Base-by-base conservation (phyloP, 1,140 invertebrate species). In the Drosophila mojavensis region DNA sequence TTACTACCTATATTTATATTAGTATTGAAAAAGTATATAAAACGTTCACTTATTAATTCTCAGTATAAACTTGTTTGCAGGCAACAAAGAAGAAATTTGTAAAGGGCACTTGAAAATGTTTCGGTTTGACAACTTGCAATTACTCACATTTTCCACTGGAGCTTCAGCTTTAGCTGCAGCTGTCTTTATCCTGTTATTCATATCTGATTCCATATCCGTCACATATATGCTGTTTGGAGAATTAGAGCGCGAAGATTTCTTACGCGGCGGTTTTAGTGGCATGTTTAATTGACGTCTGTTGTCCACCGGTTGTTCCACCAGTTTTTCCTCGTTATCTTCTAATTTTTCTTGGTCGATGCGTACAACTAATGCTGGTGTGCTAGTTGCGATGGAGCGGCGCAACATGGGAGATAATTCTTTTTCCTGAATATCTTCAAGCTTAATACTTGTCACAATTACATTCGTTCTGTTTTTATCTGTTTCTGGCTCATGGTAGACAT, bases 251-350 rank as follows among this genome's bases (percentile, higher is more conserved):
- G 90, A 92, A 30, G 75, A 47, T 71, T 90, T 91, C 41, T 69
- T 75, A 30, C 91, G 90, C 15, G 90, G 91, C 7, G 91, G 91
- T 53, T 80, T 92, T 33, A 79, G 43, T 17, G 91, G 91, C 54
- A 91, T 56, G 47, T 60, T 36, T 47, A 79, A 73, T 67, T 79
- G 76, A n/a, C 69, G 51, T 50, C 79, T 69, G 11, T 62, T 59
- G 11, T 84, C 75, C 26, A 50, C 11, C 33, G 36, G 53, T 20
- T 64, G 41, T 45, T 54, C 45, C 7, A 66, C 64, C 30, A 55
- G 50, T 2, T 20, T 15, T 9, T 63, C 41, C 39, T 47, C 48
- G 33, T 5, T 33, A 1, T 28, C 9, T 24, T 60, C 48, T 15
- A 47, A 48, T 24, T 48, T 48, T 9, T 83, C 81, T 1, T 51